phyloP scores from a whole-genome alignment of 2,888 invertebrate genomes.

The Linnaemya vulpina region DNA sequence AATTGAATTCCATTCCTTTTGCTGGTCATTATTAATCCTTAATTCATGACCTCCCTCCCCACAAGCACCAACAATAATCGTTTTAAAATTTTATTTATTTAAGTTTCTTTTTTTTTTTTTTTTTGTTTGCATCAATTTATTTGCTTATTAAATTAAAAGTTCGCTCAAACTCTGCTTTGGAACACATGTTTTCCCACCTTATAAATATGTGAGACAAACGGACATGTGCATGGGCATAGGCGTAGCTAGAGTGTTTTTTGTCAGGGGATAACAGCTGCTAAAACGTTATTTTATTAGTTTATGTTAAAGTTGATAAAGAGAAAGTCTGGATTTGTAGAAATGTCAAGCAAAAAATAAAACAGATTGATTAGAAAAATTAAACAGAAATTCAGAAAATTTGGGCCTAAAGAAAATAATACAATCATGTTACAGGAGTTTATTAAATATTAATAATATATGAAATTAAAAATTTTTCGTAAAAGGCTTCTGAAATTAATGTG shows the following conservation, averaged over 20 bases:
- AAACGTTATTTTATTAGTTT: too few relatives aligned
- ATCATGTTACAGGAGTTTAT: too few relatives aligned
- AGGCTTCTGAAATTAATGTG: too few relatives aligned
- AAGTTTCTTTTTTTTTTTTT: background rate
- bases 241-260: background rate
- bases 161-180: constrained; percentile 21
- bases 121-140: constrained; percentile 8
- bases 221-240: background rate
- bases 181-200: constrained; percentile 71
- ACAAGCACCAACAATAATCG: constrained; percentile 36
- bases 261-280: background rate
- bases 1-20: constrained; percentile 43
- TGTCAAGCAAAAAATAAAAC: too few relatives aligned
- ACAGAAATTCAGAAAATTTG: too few relatives aligned
- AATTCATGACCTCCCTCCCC: constrained; percentile 55
- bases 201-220: constrained; percentile 47
- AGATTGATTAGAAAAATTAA: background rate
- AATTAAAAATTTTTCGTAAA: too few relatives aligned
- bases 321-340: too few relatives aligned
- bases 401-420: too few relatives aligned
- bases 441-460: too few relatives aligned
- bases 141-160: constrained; percentile 34
- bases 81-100: constrained; percentile 57
- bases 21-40: constrained; percentile 48
- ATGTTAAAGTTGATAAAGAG: too few relatives aligned